Percentiles rank a stretch among this genome's conserved stretches.
Evolutionary conservation across 1,140 invertebrate genomes (phyloP).

Genomic region (Gyrodactylus salaris): DNA sequence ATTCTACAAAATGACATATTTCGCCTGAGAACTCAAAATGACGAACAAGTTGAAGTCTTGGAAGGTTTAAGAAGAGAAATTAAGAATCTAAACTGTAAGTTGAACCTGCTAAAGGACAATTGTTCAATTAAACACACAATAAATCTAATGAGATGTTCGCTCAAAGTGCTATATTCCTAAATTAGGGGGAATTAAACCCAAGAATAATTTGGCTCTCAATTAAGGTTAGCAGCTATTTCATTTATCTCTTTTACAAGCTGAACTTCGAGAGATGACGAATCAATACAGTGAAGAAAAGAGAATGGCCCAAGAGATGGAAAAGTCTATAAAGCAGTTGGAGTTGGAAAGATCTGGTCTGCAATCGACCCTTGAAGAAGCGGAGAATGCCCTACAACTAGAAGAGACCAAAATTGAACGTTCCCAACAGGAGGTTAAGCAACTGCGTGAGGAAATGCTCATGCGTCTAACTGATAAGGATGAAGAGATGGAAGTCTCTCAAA

Average conservation of each 20-base stretch:
- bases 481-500: slow-evolving; percentile 90
- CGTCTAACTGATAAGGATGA: slow-evolving; percentile 93
- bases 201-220: no score
- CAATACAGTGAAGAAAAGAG: slow-evolving; percentile 81
- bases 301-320: slow-evolving; percentile 75
- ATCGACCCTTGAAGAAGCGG: slow-evolving; percentile 86
- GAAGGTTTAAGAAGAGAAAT: slow-evolving; percentile 90
- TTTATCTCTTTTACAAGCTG: no score
- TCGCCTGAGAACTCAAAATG: slow-evolving; percentile 80
- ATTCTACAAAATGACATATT: slow-evolving; percentile 61
- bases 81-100: slow-evolving; percentile 58
- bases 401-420: slow-evolving; percentile 38
- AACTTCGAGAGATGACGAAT: slow-evolving; percentile 90
- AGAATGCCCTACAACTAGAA: slow-evolving; percentile 69
- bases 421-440: slow-evolving; percentile 77
- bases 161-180: no score
- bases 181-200: no score
- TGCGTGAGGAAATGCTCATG: slow-evolving; percentile 86
- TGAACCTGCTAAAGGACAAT: slow-evolving; percentile 11
- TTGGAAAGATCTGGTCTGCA: slow-evolving; percentile 94
- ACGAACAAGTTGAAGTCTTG: slow-evolving; percentile 71
- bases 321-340: slow-evolving; percentile 76
- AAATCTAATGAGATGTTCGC: no score
- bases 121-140: slow-evolving; percentile 7
- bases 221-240: no score